Evolutionary conservation across 2,797 vertebrate genomes (phyloP).

Genomic region (Phaenicophaeus curvirostris): DNA sequence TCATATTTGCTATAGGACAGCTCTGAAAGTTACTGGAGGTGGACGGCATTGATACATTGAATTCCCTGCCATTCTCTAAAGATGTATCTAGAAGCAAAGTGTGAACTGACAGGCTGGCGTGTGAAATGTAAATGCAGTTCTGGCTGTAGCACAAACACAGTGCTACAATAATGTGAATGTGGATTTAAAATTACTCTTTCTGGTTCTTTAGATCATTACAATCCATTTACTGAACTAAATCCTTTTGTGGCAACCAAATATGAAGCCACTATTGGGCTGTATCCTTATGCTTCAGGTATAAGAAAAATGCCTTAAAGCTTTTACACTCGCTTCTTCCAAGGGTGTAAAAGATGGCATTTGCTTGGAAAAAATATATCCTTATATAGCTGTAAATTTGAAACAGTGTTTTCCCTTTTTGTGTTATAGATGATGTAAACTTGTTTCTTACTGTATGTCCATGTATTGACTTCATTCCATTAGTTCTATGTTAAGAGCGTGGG

Average conservation of each 20-base stretch:
- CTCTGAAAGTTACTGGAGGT: neutral
- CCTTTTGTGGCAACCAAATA: slow-evolving; percentile 87
- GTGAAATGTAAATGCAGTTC: neutral
- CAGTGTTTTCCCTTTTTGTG: neutral
- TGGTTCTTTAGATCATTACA: slow-evolving; percentile 90
- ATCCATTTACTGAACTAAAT: slow-evolving; percentile 90
- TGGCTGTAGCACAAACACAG: neutral
- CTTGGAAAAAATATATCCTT: neutral
- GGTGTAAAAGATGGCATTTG: slow-evolving; percentile 81
- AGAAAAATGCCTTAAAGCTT: slow-evolving; percentile 76
- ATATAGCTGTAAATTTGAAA: neutral
- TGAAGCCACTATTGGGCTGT: slow-evolving; percentile 81
- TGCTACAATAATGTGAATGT: neutral
- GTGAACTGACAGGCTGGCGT: neutral
- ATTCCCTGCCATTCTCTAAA: neutral
- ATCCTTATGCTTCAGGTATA: slow-evolving; percentile 89
- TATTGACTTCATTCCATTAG: slow-evolving; percentile 10
- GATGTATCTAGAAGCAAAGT: neutral
- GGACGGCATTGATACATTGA: neutral
- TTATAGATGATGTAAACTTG: neutral
- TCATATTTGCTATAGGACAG: neutral
- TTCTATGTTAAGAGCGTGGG: slow-evolving; percentile 15
- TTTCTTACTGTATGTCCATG: slow-evolving; percentile 27
- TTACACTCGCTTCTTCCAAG: slow-evolving; percentile 75
- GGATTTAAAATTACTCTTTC: slow-evolving; percentile 76